phyloP scores from a whole-genome alignment of 2,113 vertebrate species.

The Scomber scombrus region DNA sequence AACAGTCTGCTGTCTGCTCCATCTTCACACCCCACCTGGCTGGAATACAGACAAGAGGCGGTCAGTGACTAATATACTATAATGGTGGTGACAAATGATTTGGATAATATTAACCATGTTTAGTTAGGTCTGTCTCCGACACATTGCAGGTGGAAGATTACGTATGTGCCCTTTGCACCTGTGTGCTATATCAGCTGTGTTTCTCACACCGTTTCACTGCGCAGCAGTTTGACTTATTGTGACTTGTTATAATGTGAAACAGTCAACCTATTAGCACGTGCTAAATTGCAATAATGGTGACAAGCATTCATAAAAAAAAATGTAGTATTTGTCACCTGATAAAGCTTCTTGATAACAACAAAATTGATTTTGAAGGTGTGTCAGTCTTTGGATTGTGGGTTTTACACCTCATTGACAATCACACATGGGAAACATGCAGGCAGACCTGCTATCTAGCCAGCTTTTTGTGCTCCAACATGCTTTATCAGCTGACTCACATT shows the following conservation, averaged over 20 bases:
- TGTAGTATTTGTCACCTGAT: slow-evolving; percentile 9
- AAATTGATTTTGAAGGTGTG: slow-evolving; percentile 34
- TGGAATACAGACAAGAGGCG: slow-evolving; percentile 80
- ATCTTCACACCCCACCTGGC: slow-evolving; percentile 82
- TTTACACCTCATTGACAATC: slow-evolving; percentile 21
- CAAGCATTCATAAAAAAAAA: slow-evolving; percentile 40
- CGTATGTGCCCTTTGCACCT: slow-evolving; percentile 24
- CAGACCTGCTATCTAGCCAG: not conserved
- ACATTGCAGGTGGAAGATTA: slow-evolving; percentile 18
- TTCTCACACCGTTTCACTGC: slow-evolving; percentile 23
- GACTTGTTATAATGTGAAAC: not conserved
- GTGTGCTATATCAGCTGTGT: slow-evolving; percentile 46
- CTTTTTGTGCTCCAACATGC: slow-evolving; percentile 11
- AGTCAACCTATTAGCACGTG: slow-evolving; percentile 2
- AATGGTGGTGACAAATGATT: not conserved
- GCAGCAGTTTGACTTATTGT: slow-evolving; percentile 35
- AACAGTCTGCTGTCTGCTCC: slow-evolving; percentile 37
- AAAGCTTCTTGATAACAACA: slow-evolving; percentile 24
- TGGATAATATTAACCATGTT: slow-evolving; percentile 25
- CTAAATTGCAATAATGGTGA: slow-evolving; percentile 7
- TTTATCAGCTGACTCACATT: slow-evolving; percentile 4
- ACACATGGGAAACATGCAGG: not conserved
- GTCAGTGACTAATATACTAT: slow-evolving; percentile 75
- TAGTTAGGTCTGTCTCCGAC: not conserved
- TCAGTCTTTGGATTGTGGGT: slow-evolving; percentile 16